A percentile compares a stretch with the other conserved stretches of the same genome.
Evolutionary conservation across 2,113 vertebrate species (phyloP).

Genomic region (Rhadina sibilatrix): DNA sequence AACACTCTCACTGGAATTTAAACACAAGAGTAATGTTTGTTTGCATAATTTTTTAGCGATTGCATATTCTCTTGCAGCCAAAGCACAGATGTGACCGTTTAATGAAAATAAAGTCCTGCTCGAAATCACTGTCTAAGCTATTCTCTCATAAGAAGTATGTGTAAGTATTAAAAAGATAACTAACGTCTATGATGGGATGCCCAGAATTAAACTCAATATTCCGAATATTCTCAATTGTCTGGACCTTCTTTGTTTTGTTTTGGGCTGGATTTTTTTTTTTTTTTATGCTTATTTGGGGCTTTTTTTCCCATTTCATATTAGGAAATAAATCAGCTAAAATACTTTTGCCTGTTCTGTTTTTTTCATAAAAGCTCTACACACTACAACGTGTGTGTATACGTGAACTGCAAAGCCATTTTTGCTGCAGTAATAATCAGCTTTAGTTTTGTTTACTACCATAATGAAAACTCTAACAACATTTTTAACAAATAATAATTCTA

Average conservation of each 20-base stretch:
- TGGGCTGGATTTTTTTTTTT: not conserved
- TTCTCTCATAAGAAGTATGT: not conserved
- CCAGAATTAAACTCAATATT: conserved; percentile 32
- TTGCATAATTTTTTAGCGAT: conserved; percentile 48
- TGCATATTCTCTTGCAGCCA: not conserved
- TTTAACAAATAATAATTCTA: not conserved
- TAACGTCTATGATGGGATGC: not conserved
- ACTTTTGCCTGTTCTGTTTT: not conserved
- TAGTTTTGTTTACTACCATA: not conserved
- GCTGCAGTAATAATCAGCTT: not conserved
- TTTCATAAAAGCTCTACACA: not conserved
- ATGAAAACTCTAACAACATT: not conserved
- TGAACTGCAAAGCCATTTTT: not conserved
- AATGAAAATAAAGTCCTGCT: conserved; percentile 8
- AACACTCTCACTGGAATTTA: conserved; percentile 50
- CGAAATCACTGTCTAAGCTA: not conserved
- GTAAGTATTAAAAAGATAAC: conserved; percentile 1
- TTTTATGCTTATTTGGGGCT: not conserved
- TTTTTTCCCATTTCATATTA: not conserved
- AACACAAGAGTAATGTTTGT: conserved; percentile 28
- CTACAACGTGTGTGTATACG: not conserved
- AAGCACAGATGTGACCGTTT: not conserved
- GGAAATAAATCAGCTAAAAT: not conserved
- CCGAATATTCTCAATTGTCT: not conserved
- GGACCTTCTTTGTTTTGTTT: not conserved